These are phyloP conservation scores for Lutjanus argentimaculatus DNA, from an alignment of 2,797 vertebrate species.

Conservation along the genomic window DNA sequence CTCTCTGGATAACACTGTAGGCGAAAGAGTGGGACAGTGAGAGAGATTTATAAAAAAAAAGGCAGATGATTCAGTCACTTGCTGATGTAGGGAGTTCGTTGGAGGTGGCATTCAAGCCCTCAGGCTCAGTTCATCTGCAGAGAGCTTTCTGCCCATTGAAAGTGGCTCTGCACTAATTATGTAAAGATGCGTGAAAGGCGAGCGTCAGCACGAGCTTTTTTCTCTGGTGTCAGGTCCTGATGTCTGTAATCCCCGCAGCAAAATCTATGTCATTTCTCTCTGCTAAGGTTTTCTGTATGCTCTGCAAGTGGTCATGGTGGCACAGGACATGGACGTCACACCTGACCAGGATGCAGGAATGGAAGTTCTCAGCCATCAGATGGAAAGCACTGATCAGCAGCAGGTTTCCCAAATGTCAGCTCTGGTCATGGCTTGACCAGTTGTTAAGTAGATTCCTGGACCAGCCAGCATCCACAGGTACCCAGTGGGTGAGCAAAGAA, in stretches of 20 bases:
- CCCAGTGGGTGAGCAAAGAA: too few relatives aligned
- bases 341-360: not conserved
- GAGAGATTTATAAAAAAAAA: slow-evolving; percentile 15
- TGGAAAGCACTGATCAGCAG: too few relatives aligned
- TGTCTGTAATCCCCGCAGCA: slow-evolving; percentile 11
- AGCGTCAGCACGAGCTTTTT: slow-evolving; percentile 24
- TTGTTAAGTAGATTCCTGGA: too few relatives aligned
- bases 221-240: slow-evolving; percentile 11
- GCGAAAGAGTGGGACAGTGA: not conserved
- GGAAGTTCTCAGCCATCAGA: too few relatives aligned
- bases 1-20: slow-evolving; percentile 10
- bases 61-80: slow-evolving; percentile 46
- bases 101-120: slow-evolving; percentile 37
- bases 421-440: too few relatives aligned
- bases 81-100: slow-evolving; percentile 53
- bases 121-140: slow-evolving; percentile 42
- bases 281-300: not conserved
- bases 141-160: slow-evolving; percentile 45
- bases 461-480: too few relatives aligned
- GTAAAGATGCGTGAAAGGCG: slow-evolving; percentile 40
- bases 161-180: slow-evolving; percentile 56
- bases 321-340: slow-evolving; percentile 5
- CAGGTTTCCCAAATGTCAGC: too few relatives aligned
- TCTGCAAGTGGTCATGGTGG: not conserved
- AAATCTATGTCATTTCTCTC: not conserved